A percentile compares a stretch with the other conserved stretches of the same genome.
Evolutionary conservation across 2,888 invertebrate species (phyloP).

Genomic region (Cistogaster globosa): DNA sequence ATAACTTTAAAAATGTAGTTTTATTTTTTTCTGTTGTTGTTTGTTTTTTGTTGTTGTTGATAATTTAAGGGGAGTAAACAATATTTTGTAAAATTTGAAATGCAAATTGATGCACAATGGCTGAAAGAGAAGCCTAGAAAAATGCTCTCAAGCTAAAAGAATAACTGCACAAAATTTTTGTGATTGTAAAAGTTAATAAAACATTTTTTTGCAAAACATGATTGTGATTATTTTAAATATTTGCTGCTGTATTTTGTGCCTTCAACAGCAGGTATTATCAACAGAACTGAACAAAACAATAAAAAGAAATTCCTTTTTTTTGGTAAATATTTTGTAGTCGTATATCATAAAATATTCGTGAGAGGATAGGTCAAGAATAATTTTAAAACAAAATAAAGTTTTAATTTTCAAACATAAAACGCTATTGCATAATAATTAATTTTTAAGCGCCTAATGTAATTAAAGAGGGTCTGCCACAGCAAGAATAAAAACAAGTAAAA

Average conservation of each 20-base stretch:
- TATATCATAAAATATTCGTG: too few species aligned
- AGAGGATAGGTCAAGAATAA: too few species aligned
- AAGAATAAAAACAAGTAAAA: too few species aligned
- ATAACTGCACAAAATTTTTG: not conserved
- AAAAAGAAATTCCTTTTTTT: too few species aligned
- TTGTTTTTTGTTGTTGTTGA: not conserved
- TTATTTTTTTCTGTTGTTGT: not conserved
- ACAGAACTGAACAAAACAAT: too few species aligned
- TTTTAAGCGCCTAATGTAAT: too few species aligned
- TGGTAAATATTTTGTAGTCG: too few species aligned
- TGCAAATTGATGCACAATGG: conserved; percentile 59
- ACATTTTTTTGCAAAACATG: conserved; percentile 10
- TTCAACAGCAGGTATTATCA: not conserved
- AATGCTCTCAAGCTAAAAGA: not conserved
- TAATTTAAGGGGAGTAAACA: conserved; percentile 40
- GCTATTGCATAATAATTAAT: too few species aligned
- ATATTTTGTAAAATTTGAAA: conserved; percentile 63
- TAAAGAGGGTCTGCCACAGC: too few species aligned
- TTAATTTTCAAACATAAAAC: too few species aligned
- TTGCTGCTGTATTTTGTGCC: conserved; percentile 16
- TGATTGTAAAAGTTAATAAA: not conserved
- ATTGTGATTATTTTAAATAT: conserved; percentile 25
- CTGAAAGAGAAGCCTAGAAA: not conserved
- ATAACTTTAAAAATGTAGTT: conserved; percentile 10
- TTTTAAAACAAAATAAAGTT: too few species aligned